phyloP scores from a whole-genome alignment of 2,113 vertebrate genomes.

The Nannospalax galili region DNA sequence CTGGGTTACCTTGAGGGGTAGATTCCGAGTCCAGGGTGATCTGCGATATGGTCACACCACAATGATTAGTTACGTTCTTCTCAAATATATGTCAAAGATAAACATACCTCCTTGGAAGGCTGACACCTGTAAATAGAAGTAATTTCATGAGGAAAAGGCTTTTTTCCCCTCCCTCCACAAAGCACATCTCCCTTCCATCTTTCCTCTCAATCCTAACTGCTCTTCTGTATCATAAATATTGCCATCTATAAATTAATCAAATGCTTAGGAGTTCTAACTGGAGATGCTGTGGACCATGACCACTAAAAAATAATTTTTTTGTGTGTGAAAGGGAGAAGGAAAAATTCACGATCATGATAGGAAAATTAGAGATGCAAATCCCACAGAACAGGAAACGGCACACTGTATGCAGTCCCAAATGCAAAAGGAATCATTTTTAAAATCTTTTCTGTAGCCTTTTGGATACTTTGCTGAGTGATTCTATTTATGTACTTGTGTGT shows the following conservation, averaged over 20 bases:
- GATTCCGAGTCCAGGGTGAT: background rate
- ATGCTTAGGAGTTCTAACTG: background rate
- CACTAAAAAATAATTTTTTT: background rate
- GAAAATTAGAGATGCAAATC: background rate
- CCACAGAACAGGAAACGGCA: background rate
- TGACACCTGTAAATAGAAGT: background rate
- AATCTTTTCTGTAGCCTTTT: background rate
- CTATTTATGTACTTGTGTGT: background rate
- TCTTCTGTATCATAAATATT: background rate
- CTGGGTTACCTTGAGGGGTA: rapidly evolving
- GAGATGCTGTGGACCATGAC: background rate
- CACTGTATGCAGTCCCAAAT: background rate
- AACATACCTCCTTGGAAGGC: background rate
- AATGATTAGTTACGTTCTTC: background rate
- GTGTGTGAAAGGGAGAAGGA: background rate
- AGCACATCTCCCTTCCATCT: background rate
- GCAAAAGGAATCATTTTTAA: background rate
- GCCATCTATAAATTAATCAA: background rate
- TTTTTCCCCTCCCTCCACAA: background rate
- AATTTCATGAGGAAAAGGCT: background rate
- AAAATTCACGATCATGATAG: background rate
- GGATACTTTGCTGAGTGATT: background rate
- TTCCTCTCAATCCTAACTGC: background rate
- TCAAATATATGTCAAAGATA: background rate
- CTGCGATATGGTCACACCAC: background rate